A percentile compares a stretch with the other conserved stretches of the same genome.
These are phyloP conservation scores for Elymnias hypermnestra DNA, from an alignment of 1,140 invertebrate genomes.

Conservation along the genomic window DNA sequence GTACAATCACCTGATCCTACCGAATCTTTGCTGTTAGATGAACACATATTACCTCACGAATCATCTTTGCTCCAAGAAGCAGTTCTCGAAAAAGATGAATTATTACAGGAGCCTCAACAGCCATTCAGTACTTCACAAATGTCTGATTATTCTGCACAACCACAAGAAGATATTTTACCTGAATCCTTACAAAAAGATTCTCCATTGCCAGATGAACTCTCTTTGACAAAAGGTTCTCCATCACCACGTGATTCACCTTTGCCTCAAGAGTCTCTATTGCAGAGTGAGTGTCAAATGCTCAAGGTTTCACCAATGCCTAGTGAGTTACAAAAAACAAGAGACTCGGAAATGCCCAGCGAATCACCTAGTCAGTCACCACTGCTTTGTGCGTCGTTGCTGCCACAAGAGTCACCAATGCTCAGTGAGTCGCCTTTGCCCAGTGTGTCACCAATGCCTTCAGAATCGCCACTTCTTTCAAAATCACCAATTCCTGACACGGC, in stretches of 20 bases:
- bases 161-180: slow-evolving; percentile 28
- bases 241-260: background rate
- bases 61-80: slow-evolving; percentile 20
- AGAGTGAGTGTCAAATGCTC: slow-evolving; percentile 8
- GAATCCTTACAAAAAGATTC: slow-evolving; percentile 16
- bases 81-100: slow-evolving; percentile 3
- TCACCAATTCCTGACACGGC: background rate
- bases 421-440: background rate
- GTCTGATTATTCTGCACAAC: slow-evolving; percentile 6
- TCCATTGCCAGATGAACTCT: slow-evolving; percentile 10
- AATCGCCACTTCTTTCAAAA: slow-evolving; percentile 14
- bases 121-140: background rate
- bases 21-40: background rate
- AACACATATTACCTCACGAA: background rate
- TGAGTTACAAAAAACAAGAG: slow-evolving; percentile 27
- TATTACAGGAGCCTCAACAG: background rate
- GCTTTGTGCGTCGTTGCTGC: slow-evolving; percentile 15
- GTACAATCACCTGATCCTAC: slow-evolving; percentile 3
- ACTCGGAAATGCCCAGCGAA: no score
- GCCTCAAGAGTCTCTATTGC: slow-evolving; percentile 29
- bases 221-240: slow-evolving; percentile 17
- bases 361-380: slow-evolving; percentile 26
- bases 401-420: slow-evolving; percentile 1
- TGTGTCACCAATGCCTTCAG: slow-evolving; percentile 10
- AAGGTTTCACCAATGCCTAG: slow-evolving; percentile 6